Evolutionary conservation across 1,140 invertebrate species (phyloP), one percentile per base, ranked within the genome.

Genomic region (Diabrotica undecimpunctata): DNA sequence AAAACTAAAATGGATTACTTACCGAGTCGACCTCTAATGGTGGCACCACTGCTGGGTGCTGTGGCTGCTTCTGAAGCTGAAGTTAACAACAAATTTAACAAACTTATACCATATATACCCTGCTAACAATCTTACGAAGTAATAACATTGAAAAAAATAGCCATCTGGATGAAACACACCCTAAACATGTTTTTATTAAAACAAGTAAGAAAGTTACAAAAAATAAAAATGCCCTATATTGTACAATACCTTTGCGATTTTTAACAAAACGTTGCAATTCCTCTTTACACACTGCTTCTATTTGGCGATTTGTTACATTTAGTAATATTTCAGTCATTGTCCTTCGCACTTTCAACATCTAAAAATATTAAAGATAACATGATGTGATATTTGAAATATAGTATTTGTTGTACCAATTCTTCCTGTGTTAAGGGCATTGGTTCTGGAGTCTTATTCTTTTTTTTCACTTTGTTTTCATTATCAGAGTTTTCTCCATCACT

Each of bases 231-330:
- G 52, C 11, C 46, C 37, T 61, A 63, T 11, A 11, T 57, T 54
- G 14, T 69, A 75, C 71, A 70, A 74, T 75, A 78, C 75, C 75
- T 78, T 76, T 77, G 51, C 54, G 53, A 63, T 78, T 78, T 62
- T 71, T 75, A 56, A 73, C 57, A 65, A 82, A 82, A 71, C 84
- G 83, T 73, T 81, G 83, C 75, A 86, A 83, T 70, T 89, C 86
- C 80, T 96, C 92, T 78, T 87, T 85, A 79, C 91, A 93, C 72
- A 95, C 85, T 68, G 82, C 81, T 70, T 86, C 78, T 76, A 97
- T 95, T 85, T 96, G 92, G 78, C 90, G 87, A 75, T 90, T 93
- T 10, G 96, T 98, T 70, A 96, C 95, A 75, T 96, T 93, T 62
- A 98, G 83, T 58, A 98, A 84, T 72, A 97, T 90, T 83, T 97